Evolutionary conservation across 2,888 invertebrate species (phyloP), one percentile per base, ranked within the genome.

Genomic region (Fragum sueziense): DNA sequence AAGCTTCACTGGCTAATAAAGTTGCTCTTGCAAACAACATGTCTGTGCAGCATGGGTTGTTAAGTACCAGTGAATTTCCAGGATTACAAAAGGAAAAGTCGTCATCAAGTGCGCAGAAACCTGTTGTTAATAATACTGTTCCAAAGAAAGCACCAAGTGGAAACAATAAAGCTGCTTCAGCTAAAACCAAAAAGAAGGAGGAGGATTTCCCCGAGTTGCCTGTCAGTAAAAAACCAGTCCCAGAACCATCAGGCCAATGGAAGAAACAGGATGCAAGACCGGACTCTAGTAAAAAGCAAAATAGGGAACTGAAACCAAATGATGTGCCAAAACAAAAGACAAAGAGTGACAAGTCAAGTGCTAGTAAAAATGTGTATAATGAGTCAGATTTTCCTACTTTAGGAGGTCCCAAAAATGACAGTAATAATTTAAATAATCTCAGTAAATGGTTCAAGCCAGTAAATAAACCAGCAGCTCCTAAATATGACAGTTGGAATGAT

Each of bases 301-400:
- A 34, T 31, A 37, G 7, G 22, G 29, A 52, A 14, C 41, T 37
- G 20, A 85, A 82, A 61, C 52, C 37, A 34, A 29, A 33, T 25
- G n/a, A 51, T 51, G 76, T 65, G 31, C 61, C 33, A 72, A 33
- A 70, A 76, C 37, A 72, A 68, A 29, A 76, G 47, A 22, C 65
- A 62, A 47, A 33, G 33, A 33, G 33, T 31, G 29, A 33, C 47
- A 9, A 73, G 68, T 47, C 69, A 41, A 69, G 22, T 65, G 2
- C 34, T 25, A 41, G 41, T 33, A 65, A 65, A 65, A 25, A 37
- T 9, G 22, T 37, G 31, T 52, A 79, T 41, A 70, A 74, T 61
- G 89, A 89, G 31, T 85, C 89, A 52, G 91, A 92, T 57, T 92
- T 92, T 79, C 47, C 94, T 93, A 14, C 93, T 91, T 62, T 91